A percentile compares a stretch with the other conserved stretches of the same genome.
These are phyloP conservation scores for Metellina segmentata DNA, from an alignment of 2,888 invertebrate genomes.

Conservation along the genomic window DNA sequence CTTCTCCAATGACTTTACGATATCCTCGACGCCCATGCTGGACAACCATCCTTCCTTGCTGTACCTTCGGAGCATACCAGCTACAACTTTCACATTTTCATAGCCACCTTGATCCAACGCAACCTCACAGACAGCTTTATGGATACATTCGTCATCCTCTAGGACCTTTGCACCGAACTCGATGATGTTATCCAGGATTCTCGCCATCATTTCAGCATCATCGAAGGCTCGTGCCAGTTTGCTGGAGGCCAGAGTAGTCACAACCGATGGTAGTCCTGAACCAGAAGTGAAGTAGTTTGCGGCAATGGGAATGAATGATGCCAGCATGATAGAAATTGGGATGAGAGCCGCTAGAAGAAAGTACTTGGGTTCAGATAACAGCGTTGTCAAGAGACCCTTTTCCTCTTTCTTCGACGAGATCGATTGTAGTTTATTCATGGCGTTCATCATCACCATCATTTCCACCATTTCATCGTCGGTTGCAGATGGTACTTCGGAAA, in stretches of 20 bases:
- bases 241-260: constrained; percentile 38
- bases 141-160: constrained; percentile 46
- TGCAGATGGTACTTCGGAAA: background rate
- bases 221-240: constrained; percentile 31
- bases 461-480: constrained; percentile 35
- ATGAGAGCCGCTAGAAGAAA: constrained; percentile 38
- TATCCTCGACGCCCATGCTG: background rate
- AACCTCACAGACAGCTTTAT: constrained; percentile 39
- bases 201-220: constrained; percentile 27
- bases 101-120: background rate
- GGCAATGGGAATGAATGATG: constrained; percentile 51
- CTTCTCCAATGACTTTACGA: constrained; percentile 28
- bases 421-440: constrained; percentile 40
- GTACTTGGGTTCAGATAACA: constrained; percentile 48
- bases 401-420: constrained; percentile 9
- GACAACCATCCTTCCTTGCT: constrained; percentile 34
- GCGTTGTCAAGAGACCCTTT: constrained; percentile 23
- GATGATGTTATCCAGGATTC: constrained; percentile 16
- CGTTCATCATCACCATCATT: constrained; percentile 55
- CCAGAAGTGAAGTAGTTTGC: constrained; percentile 50
- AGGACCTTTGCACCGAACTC: constrained; percentile 38
- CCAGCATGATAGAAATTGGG: constrained; percentile 57
- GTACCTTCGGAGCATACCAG: background rate
- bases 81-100: constrained; percentile 19
- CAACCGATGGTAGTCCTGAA: constrained; percentile 9